Evolutionary conservation across 2,797 vertebrate genomes (phyloP), one percentile per base, ranked within the genome.

Genomic region (Hapalemur alaotrensis): DNA sequence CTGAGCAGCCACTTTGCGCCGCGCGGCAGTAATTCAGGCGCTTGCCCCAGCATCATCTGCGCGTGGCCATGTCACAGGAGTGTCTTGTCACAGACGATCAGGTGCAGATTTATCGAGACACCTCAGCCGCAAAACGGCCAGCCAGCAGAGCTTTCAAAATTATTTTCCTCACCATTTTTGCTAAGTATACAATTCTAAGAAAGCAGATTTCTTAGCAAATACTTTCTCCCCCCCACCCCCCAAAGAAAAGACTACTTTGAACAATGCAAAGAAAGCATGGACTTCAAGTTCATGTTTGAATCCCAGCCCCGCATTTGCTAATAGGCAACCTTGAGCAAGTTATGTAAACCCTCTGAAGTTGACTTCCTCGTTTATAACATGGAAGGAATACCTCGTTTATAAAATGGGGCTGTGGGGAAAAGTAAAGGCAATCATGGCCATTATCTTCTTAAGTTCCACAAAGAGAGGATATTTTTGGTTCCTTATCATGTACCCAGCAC

Each of bases 171-270:
- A 6, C 48, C 41, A 1, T 61, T 97, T 95, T 90, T 95, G 69
- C 87, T 76, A 95, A 92, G 54, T 78, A 67, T 73, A 82, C 63
- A 91, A 67, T 95, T 96, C 81, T 85, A 93, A 95, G 80, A 84
- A 93, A 97, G 41, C 35, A 59, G 25, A 75, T 79, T 84, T 97
- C 67, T 88, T 86, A 73, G 76, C 48, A 78, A 93, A 92, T 38
- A 84, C 41, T 43, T 46, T 46, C 54, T 76, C n/a, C 48, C 3
- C 20, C 43, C 43, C 41, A 5, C 10, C 25, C 6, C 23, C 50
- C 32, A 67, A 76, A 78, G 22, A 59, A 57, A 87, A 93, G 61
- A 50, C 9, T 32, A 46, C 69, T 94, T 96, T 75, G 67, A 93
- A 85, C 50, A 46, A 82, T 76, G 48, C 32, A 35, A 93, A 96